Percentiles rank a stretch among this genome's conserved stretches.
phyloP scores from a whole-genome alignment of 1,140 invertebrate genomes.

The Batillaria attramentaria region DNA sequence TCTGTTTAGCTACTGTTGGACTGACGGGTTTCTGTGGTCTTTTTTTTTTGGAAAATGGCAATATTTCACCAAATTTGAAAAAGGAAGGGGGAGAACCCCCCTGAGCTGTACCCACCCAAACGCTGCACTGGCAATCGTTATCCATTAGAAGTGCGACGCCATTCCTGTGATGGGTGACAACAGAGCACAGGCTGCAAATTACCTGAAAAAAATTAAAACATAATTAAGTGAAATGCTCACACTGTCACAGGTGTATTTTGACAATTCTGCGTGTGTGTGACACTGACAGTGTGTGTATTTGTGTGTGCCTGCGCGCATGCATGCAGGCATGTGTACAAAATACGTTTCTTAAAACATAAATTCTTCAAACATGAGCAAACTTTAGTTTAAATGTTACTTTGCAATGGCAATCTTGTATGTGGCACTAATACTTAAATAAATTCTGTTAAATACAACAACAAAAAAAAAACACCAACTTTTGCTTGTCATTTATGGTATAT shows the following conservation, averaged over 20 bases:
- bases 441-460: too few relatives aligned
- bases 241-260: too few relatives aligned
- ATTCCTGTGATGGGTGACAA: slow-evolving; percentile 19
- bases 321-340: background rate
- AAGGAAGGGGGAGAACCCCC: background rate
- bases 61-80: background rate
- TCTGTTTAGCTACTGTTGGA: background rate
- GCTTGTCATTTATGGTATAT: too few relatives aligned
- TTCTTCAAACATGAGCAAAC: background rate
- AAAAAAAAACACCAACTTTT: too few relatives aligned
- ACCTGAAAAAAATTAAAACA: slow-evolving; percentile 5
- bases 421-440: too few relatives aligned
- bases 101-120: background rate
- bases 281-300: too few relatives aligned
- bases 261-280: background rate
- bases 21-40: background rate
- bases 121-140: slow-evolving; percentile 24
- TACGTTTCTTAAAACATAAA: background rate
- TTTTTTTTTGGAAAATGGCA: background rate
- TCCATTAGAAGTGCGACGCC: slow-evolving; percentile 8
- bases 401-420: too few relatives aligned
- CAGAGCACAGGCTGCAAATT: background rate
- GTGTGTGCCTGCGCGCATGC: too few relatives aligned
- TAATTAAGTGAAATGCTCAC: background rate
- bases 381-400: background rate